Base-by-base conservation (phyloP, 2,113 vertebrate genomes). In the Ovis canadensis region DNA sequence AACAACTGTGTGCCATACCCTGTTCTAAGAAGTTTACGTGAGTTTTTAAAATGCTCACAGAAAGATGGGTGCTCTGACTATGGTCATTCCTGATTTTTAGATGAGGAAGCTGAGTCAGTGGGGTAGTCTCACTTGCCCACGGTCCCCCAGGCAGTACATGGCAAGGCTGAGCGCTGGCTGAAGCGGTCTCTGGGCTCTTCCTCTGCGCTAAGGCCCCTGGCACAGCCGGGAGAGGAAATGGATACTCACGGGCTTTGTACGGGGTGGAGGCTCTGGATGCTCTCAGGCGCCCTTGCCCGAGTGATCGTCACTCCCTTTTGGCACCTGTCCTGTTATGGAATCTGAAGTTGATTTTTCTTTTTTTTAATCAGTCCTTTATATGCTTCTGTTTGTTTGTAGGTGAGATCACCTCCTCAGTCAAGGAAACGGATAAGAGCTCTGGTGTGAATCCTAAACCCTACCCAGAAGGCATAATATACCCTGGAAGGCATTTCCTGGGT, bases 221-320 rank as follows among this genome's bases (percentile, higher is more conserved):
- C 7, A 15, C 19, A 48, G 64, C 4, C 0, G 5, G 54, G 55
- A 43, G n/a, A 62, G 19, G 55, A 43, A 16, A 33, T 0, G 5
- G 80, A 13, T 60, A 5, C n/a, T 13, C 52, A 0, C 0, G 43
- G 54, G 27, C 48, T 50, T 43, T 3, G 0, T 6, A 8, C 15
- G 81, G 40, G n/a, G 16, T 17, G 10, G 17, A 57, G 62, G 40
- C 33, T 64, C 33, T 45, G 62, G 15, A 13, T 7, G 14, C 21
- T 8, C 21, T 33, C 25, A 11, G 74, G 31, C n/a, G 21, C 54
- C 7, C 2, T 36, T 40, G 55, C 43, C 81, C 55, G 12, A 2
- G 14, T 77, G 71, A 88, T 78, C 4, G 15, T 88, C 31, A 14
- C 27, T 62, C 11, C 23, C 27, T 23, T 77, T 54, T 77, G 87